phyloP scores from a whole-genome alignment of 2,113 vertebrate species.

The Myotis davidii region DNA sequence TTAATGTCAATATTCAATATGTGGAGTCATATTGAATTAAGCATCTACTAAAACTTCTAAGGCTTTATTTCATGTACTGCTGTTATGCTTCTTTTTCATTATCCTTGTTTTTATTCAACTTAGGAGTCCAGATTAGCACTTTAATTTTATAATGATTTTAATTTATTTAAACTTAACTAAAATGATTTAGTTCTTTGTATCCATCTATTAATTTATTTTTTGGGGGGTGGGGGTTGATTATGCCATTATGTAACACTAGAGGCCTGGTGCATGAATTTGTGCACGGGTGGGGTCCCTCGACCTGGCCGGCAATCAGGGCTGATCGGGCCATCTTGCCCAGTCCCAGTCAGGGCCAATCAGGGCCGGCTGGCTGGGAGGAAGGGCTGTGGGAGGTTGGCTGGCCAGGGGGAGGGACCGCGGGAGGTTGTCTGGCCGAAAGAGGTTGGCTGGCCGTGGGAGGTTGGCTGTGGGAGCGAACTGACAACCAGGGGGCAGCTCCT shows the following conservation, averaged over 20 bases:
- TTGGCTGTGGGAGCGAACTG: no score
- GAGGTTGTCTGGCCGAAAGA: no score
- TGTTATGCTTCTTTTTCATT: background rate
- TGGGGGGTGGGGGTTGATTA: background rate
- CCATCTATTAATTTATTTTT: background rate
- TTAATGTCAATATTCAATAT: background rate
- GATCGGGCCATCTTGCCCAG: no score
- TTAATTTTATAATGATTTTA: conserved; percentile 2
- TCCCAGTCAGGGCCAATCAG: no score
- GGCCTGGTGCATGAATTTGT: no score
- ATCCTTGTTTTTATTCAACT: conserved; percentile 10
- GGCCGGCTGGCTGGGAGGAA: no score
- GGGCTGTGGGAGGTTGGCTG: no score
- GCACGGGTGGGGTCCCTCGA: no score
- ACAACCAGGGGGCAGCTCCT: no score
- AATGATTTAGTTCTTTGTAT: conserved; percentile 26
- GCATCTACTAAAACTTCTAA: background rate
- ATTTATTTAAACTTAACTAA: conserved; percentile 9
- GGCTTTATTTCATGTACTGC: background rate
- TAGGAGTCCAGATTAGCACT: background rate
- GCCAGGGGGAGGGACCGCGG: no score
- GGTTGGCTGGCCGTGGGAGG: no score
- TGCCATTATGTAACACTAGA: background rate
- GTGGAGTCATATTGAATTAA: conserved; percentile 27
- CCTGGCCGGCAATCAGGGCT: no score